These are phyloP conservation scores for Kradibia gibbosae DNA, from an alignment of 1,140 invertebrate species.

Conservation along the genomic window DNA sequence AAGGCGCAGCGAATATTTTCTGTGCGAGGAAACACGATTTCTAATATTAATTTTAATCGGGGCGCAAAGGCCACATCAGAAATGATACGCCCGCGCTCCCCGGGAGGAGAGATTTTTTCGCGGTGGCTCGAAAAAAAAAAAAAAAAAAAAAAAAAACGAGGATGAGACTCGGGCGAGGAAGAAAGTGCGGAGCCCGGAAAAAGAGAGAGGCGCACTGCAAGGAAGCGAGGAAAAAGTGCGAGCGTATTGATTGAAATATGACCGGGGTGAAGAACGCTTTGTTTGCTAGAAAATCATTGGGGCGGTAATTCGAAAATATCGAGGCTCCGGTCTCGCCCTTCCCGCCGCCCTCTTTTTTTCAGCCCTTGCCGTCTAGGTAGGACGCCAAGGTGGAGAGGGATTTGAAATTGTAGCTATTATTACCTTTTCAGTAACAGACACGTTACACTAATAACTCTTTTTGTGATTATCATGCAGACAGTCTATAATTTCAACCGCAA, in stretches of 20 bases:
- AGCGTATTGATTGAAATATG: conserved; percentile 71
- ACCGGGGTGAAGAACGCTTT: conserved; percentile 66
- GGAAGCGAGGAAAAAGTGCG: conserved; percentile 50
- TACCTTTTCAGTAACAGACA: no score
- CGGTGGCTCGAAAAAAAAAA: conserved; percentile 18
- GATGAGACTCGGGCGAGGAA: conserved; percentile 50
- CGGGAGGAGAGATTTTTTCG: conserved; percentile 57
- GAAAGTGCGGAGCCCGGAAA: not conserved
- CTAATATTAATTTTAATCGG: conserved; percentile 72
- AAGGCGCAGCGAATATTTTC: conserved; percentile 62
- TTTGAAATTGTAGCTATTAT: not conserved
- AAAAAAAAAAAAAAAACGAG: conserved; percentile 1
- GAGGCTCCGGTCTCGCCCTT: conserved; percentile 51
- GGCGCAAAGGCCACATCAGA: conserved; percentile 58
- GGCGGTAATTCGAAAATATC: conserved; percentile 70
- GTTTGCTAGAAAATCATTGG: conserved; percentile 68
- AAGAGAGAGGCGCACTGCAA: not conserved
- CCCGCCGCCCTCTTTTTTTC: conserved; percentile 44
- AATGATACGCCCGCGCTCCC: conserved; percentile 56
- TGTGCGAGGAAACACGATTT: conserved; percentile 68
- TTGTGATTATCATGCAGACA: no score
- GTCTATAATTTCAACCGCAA: no score
- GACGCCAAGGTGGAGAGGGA: not conserved
- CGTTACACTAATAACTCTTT: no score
- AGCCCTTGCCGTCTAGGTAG: conserved; percentile 14